phyloP scores from a whole-genome alignment of 2,888 invertebrate genomes.

The Rhagonycha lutea region DNA sequence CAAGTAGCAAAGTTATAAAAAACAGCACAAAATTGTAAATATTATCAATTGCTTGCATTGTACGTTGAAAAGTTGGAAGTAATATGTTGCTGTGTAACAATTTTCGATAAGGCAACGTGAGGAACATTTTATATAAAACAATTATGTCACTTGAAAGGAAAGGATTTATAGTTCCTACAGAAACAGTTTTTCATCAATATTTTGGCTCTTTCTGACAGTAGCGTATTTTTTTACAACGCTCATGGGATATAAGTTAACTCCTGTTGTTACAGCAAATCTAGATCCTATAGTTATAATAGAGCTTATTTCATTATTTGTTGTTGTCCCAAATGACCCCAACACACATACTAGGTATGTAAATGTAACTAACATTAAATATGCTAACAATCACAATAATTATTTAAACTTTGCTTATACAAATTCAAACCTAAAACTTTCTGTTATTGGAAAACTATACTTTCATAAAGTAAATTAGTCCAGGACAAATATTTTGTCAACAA shows the following conservation, averaged over 20 bases:
- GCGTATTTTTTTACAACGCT: not conserved
- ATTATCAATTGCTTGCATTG: too few relatives aligned
- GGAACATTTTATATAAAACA: not conserved
- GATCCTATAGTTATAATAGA: not conserved
- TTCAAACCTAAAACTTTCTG: not conserved
- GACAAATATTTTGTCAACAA: conserved; percentile 3
- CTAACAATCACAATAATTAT: not conserved
- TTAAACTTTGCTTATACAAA: not conserved
- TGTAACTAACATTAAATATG: not conserved
- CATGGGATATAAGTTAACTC: not conserved
- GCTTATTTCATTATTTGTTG: not conserved
- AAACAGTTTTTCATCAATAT: not conserved
- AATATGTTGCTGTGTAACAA: not conserved
- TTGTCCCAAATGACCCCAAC: too few relatives aligned
- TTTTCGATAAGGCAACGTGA: not conserved
- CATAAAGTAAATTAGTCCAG: not conserved
- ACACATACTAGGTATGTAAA: not conserved
- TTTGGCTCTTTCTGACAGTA: not conserved
- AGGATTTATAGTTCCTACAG: not conserved
- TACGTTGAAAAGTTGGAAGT: not conserved
- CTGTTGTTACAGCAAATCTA: not conserved
- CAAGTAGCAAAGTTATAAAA: too few relatives aligned
- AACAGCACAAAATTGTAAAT: too few relatives aligned
- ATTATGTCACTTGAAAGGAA: not conserved
- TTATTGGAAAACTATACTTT: not conserved